Evolutionary conservation across 2,888 invertebrate genomes (phyloP).

Genomic region (Azorinus chamasolen): DNA sequence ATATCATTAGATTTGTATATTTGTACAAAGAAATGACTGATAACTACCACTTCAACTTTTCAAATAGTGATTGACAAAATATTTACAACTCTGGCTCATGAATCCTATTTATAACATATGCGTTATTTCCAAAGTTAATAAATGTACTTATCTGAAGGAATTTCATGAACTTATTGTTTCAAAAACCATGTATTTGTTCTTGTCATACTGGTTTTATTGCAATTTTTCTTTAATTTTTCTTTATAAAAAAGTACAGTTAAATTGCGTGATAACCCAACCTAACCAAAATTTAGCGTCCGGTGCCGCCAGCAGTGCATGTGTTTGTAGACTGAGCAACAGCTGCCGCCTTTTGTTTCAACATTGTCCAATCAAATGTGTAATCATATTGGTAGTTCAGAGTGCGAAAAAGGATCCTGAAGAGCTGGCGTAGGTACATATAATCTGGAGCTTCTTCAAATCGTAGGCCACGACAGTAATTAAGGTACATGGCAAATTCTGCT

Average conservation of each 20-base stretch:
- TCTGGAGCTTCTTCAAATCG: constrained; percentile 99
- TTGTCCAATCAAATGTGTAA: constrained; percentile 99
- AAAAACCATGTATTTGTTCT: too few species aligned
- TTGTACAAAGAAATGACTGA: too few species aligned
- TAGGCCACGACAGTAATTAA: constrained; percentile 99
- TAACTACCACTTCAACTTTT: too few species aligned
- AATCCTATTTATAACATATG: too few species aligned
- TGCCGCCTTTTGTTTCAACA: constrained; percentile 97
- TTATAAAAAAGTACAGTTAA: neutral
- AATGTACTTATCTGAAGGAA: too few species aligned
- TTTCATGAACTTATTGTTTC: too few species aligned
- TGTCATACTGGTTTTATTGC: neutral
- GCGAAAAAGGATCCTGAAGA: constrained; percentile 99
- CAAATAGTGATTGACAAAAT: too few species aligned
- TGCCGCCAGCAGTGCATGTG: constrained; percentile 71
- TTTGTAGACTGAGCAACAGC: constrained; percentile 76
- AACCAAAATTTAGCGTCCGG: constrained; percentile 60
- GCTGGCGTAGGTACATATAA: constrained; percentile 99
- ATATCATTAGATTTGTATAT: too few species aligned
- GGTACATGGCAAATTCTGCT: constrained; percentile 99
- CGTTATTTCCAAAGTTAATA: too few species aligned
- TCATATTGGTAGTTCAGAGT: constrained; percentile 99
- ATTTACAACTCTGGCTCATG: too few species aligned
- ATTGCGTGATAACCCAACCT: neutral
- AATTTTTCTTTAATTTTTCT: neutral